A percentile compares a stretch with the other conserved stretches of the same genome.
Conservation (phyloP, 2,113 vertebrate species). For the Spheniscus mendiculus region DNA sequence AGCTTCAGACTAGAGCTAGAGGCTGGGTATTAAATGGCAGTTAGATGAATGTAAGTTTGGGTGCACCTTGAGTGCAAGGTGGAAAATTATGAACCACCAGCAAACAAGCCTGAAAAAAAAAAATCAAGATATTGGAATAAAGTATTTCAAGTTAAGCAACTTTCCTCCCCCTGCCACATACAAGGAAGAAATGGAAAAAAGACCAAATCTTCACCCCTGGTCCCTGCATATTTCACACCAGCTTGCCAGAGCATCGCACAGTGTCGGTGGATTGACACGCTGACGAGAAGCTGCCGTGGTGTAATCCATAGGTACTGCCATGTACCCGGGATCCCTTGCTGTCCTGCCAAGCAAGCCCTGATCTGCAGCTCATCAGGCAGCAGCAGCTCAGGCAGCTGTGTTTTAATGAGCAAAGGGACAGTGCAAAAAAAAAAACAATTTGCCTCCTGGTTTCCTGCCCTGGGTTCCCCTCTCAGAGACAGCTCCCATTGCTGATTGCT, state of each 20-base stretch:
- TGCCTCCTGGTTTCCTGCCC: neutral
- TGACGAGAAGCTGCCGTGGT: neutral
- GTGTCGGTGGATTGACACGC: accelerated
- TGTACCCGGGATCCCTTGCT: accelerated
- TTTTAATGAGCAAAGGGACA: neutral
- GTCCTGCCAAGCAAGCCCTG: neutral
- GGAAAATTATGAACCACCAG: neutral
- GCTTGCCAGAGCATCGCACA: accelerated
- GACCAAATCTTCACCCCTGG: too few relatives aligned
- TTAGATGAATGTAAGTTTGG: too few relatives aligned
- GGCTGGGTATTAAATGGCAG: neutral
- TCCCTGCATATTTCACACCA: neutral
- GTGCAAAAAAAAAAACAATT: too few relatives aligned
- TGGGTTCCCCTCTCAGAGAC: neutral
- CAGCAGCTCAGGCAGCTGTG: neutral
- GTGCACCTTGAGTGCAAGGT: neutral
- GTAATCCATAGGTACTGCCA: neutral
- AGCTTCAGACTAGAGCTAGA: neutral
- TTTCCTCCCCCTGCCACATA: neutral
- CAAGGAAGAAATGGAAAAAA: neutral
- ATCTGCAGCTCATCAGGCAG: neutral
- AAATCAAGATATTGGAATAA: neutral
- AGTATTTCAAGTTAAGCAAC: neutral
- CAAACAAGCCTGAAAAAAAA: neutral
- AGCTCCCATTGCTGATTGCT: neutral